Evolutionary conservation across 2,113 vertebrate species (phyloP).

Genomic region (Emberiza fucata): DNA sequence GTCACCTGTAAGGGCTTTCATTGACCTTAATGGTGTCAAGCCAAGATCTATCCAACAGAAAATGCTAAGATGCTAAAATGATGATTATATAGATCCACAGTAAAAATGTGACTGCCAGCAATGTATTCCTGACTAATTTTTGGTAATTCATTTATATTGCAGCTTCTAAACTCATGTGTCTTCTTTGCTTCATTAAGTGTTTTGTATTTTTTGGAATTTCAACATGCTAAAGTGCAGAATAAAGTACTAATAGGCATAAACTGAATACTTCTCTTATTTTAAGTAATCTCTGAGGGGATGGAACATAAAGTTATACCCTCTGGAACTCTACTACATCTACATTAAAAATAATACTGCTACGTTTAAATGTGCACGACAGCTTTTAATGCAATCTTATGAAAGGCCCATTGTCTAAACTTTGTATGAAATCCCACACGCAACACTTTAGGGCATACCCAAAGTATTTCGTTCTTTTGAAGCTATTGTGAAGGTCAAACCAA

Average conservation of each 20-base stretch:
- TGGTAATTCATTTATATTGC: background rate
- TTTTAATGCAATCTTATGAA: background rate
- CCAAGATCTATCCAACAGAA: background rate
- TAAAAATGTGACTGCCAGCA: background rate
- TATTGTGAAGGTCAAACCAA: background rate
- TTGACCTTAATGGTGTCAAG: background rate
- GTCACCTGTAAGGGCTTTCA: background rate
- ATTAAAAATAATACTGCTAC: background rate
- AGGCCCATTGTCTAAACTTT: background rate
- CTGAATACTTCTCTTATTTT: background rate
- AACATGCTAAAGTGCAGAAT: background rate
- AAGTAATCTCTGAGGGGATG: fast-evolving
- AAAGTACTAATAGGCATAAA: background rate
- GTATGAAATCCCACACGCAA: background rate
- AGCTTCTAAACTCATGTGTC: background rate
- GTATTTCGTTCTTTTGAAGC: background rate
- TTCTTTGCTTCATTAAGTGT: background rate
- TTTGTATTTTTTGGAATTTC: background rate
- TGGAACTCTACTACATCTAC: background rate
- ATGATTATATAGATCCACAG: background rate
- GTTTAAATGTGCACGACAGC: background rate
- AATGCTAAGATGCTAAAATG: background rate
- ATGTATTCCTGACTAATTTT: background rate
- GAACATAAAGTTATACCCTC: background rate
- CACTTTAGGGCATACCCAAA: background rate